phyloP scores from a whole-genome alignment of 92 coral and sea anemone species.

The Umimayanthus chanpuru region DNA sequence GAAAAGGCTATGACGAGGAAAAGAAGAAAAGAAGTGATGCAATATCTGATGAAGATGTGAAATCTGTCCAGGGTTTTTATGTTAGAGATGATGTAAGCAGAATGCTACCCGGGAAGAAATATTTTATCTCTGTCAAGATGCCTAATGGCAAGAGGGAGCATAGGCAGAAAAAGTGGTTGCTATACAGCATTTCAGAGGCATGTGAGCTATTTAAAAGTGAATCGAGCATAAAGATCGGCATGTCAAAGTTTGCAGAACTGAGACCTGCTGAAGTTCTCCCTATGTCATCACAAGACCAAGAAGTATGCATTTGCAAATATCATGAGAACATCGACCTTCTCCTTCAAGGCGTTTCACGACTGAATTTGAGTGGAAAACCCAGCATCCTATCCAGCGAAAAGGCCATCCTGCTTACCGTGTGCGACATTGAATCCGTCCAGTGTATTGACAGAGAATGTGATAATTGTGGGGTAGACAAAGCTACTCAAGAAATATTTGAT shows the following conservation, averaged over 20 bases:
- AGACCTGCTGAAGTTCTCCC: slow-evolving; percentile 56
- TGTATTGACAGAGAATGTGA: slow-evolving; percentile 60
- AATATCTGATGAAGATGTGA: slow-evolving; percentile 46
- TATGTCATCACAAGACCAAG: slow-evolving; percentile 45
- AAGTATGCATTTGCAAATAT: slow-evolving; percentile 57
- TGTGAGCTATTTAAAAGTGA: slow-evolving; percentile 50
- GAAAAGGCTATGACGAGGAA: slow-evolving; percentile 45
- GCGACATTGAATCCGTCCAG: slow-evolving; percentile 53
- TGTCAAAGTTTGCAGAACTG: slow-evolving; percentile 60
- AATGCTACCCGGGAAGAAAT: slow-evolving; percentile 63
- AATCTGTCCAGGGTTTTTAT: slow-evolving; percentile 47
- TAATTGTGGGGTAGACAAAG: slow-evolving; percentile 50
- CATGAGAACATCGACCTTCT: slow-evolving; percentile 67
- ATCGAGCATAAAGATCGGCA: slow-evolving; percentile 44
- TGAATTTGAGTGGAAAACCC: slow-evolving; percentile 31
- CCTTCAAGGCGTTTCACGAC: slow-evolving; percentile 47
- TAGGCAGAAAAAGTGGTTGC: slow-evolving; percentile 48
- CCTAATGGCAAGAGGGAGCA: slow-evolving; percentile 54
- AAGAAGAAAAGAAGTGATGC: slow-evolving; percentile 68
- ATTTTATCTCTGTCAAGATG: slow-evolving; percentile 54
- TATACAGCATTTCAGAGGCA: slow-evolving; percentile 45
- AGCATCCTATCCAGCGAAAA: slow-evolving; percentile 38
- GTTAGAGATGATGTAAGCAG: slow-evolving; percentile 63
- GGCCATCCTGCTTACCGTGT: slow-evolving; percentile 49
- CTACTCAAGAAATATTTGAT: slow-evolving; percentile 28